These are phyloP conservation scores for Xylocopa sonorina DNA, from an alignment of 1,140 invertebrate genomes.

Conservation along the genomic window DNA sequence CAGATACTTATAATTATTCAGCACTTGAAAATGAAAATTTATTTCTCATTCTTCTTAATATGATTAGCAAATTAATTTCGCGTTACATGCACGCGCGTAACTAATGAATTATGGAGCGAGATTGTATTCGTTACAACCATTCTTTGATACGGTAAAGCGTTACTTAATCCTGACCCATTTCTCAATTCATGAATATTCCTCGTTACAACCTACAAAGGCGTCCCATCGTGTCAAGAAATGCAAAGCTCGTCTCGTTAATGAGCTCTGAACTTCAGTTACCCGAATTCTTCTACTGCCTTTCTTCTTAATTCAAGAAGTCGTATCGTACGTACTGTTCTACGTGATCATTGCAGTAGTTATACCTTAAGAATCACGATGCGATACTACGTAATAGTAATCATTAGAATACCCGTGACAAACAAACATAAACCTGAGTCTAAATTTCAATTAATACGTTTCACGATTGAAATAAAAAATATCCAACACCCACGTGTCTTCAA, in stretches of 20 bases:
- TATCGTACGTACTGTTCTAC: not conserved
- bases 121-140: not conserved
- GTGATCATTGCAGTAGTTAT: not conserved
- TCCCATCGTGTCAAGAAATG: slow-evolving; percentile 6
- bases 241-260: slow-evolving; percentile 2
- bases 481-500: no score
- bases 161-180: slow-evolving; percentile 4
- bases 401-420: no score
- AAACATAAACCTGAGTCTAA: no score
- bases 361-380: not conserved
- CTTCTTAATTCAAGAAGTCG: not conserved
- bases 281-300: not conserved
- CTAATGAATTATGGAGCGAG: not conserved
- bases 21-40: no score
- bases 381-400: not conserved
- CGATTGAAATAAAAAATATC: no score
- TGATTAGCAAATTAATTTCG: no score
- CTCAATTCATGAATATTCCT: slow-evolving; percentile 30
- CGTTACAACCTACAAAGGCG: slow-evolving; percentile 14
- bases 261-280: not conserved
- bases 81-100: no score
- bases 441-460: no score
- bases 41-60: no score
- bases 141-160: not conserved
- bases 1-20: no score